Base-by-base conservation (phyloP, 2,888 invertebrate genomes). In the Drosophila nigricruria region DNA sequence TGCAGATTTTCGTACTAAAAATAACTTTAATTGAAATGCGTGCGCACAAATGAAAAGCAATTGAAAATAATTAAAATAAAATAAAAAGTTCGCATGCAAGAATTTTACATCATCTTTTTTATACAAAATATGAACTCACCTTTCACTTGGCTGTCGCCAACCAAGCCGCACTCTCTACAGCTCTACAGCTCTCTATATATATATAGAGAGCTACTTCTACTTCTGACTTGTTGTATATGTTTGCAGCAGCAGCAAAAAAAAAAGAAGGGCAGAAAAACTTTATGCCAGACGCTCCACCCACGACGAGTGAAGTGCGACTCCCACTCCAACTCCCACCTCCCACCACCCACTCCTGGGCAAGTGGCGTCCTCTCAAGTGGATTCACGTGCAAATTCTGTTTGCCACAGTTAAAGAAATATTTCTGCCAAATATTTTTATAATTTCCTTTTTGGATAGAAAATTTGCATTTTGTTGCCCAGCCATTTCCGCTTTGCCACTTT, bases 401-500 rank as follows among this genome's bases (percentile, higher is more conserved):
- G 43, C 57, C 67, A 57, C 70, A 36, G 64, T 59, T 60, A 60
- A 69, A 69, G 64, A 62, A 73, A 60, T 52, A 74, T 70, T 74
- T 75, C 47, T 36, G 25, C 36, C 53, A 53, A 53, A 53, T 53
- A 53, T 53, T 53, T 53, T 53, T 53, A 53, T 53, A 53, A 38
- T 53, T 53, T 53, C 23, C 36, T 53, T 82, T 78, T 78, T 75
- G 60, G 57, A 65, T 64, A 73, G 53, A 79, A 79, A 79, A 83
- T 83, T 84, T 83, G 70, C 84, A 83, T 87, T 73, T 81, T 66
- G 36, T 38, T 53, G 69, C 56, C 56, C 70, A 72, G 81, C 69
- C 78, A 83, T 79, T 86, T 79, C 83, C 84, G 87, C 66, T 80
- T 79, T 87, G 79, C 77, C 83, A 87, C 77, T 87, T 84, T 79